phyloP scores from a whole-genome alignment of 2,888 invertebrate genomes.

The Drepanosiphum platanoidis region DNA sequence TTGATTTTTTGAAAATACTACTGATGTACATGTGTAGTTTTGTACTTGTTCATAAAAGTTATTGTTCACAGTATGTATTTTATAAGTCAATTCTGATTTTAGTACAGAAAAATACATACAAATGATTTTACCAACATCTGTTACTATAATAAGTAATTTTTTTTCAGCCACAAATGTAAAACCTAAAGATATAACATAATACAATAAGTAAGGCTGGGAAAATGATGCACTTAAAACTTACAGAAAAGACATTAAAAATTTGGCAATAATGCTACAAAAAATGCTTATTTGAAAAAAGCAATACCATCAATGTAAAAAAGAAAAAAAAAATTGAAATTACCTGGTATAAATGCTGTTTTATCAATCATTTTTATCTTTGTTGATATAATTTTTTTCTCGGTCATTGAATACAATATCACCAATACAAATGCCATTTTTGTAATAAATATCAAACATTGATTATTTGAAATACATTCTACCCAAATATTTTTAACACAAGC shows the following conservation, averaged over 20 bases:
- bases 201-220: neutral
- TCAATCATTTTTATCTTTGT: slow-evolving; percentile 44
- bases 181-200: slow-evolving; percentile 36
- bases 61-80: slow-evolving; percentile 19
- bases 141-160: slow-evolving; percentile 30
- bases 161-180: slow-evolving; percentile 36
- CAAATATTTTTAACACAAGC: slow-evolving; percentile 40
- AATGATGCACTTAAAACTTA: too few species aligned
- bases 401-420: slow-evolving; percentile 44
- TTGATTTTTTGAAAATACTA: slow-evolving; percentile 53
- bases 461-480: slow-evolving; percentile 33
- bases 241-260: too few species aligned
- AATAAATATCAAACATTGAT: slow-evolving; percentile 45
- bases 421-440: slow-evolving; percentile 57
- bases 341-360: slow-evolving; percentile 38
- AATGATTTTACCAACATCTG: slow-evolving; percentile 48
- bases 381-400: slow-evolving; percentile 35
- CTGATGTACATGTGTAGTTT: slow-evolving; percentile 56
- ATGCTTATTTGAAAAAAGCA: too few species aligned
- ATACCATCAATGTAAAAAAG: neutral
- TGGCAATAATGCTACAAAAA: too few species aligned
- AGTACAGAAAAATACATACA: slow-evolving; percentile 24
- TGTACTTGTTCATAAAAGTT: slow-evolving; percentile 48
- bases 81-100: slow-evolving; percentile 25
- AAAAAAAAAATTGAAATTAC: slow-evolving; percentile 25